phyloP scores from a whole-genome alignment of 2,888 invertebrate genomes.

The Cheilosia scutellata region DNA sequence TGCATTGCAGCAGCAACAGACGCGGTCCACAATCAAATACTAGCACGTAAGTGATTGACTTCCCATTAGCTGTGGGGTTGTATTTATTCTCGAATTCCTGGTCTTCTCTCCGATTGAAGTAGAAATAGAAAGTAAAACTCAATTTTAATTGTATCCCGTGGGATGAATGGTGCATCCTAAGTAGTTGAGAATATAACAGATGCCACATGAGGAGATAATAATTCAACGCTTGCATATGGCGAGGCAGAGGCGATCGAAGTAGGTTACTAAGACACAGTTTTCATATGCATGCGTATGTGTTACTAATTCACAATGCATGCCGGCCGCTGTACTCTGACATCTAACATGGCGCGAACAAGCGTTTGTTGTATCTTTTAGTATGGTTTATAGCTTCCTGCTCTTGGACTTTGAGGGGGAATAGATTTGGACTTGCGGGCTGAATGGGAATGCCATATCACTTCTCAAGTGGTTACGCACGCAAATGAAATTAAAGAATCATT shows the following conservation, averaged over 20 bases:
- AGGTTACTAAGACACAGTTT: conserved; percentile 66
- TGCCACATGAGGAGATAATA: conserved; percentile 21
- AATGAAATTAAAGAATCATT: conserved; percentile 64
- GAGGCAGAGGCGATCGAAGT: conserved; percentile 22
- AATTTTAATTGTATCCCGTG: conserved; percentile 56
- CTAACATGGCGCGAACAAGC: conserved; percentile 28
- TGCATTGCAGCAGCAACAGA: conserved; percentile 19
- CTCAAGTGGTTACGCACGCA: conserved; percentile 47
- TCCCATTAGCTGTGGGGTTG: conserved; percentile 47
- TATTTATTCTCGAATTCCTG: conserved; percentile 44
- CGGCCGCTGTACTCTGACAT: conserved; percentile 19
- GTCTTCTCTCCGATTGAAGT: conserved; percentile 39
- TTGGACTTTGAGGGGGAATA: conserved; percentile 13
- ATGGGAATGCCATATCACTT: conserved; percentile 36
- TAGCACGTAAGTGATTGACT: conserved; percentile 70
- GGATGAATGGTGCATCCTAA: conserved; percentile 26
- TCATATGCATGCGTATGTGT: conserved; percentile 48
- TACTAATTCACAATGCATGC: conserved; percentile 28
- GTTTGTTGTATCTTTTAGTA: conserved; percentile 39
- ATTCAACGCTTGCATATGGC: neutral
- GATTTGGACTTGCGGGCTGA: conserved; percentile 34
- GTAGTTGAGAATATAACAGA: conserved; percentile 21
- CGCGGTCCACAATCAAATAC: conserved; percentile 54
- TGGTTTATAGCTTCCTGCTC: conserved; percentile 43
- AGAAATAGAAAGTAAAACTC: conserved; percentile 75